Percentiles rank a stretch among this genome's conserved stretches.
Conservation (phyloP, 2,888 invertebrate species). For the Flabesymbios commensalis region DNA sequence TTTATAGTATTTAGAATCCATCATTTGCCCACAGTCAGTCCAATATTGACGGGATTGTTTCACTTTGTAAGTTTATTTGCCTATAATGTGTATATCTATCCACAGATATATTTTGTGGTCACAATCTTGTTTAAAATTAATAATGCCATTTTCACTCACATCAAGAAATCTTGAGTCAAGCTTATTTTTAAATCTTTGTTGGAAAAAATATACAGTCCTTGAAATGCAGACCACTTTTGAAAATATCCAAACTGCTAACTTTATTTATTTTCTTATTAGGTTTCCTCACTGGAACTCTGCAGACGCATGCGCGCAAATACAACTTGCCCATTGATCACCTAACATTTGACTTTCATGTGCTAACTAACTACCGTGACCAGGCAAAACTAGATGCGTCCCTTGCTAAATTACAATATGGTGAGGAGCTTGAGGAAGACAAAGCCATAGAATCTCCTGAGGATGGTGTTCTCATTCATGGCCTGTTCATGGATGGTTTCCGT, state of each 20-base stretch:
- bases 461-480: conserved; percentile 61
- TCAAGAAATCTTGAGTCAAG: no score
- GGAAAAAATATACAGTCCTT: no score
- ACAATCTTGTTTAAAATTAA: no score
- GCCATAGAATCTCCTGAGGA: conserved; percentile 45
- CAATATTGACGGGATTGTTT: no score
- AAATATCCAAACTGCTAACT: not conserved
- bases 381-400: conserved; percentile 45
- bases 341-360: conserved; percentile 65
- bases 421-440: conserved; percentile 57
- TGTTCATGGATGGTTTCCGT: conserved; percentile 61
- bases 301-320: conserved; percentile 61
- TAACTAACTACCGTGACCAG: conserved; percentile 66
- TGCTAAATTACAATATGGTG: conserved; percentile 52
- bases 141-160: no score
- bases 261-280: conserved; percentile 38
- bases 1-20: no score
- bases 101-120: no score
- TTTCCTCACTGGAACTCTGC: conserved; percentile 61
- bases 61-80: no score
- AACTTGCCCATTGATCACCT: conserved; percentile 62
- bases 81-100: no score
- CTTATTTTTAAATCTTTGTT: no score
- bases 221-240: not conserved
- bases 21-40: no score